Conservation (phyloP, 1,140 invertebrate genomes). For the Radopholus similis region DNA sequence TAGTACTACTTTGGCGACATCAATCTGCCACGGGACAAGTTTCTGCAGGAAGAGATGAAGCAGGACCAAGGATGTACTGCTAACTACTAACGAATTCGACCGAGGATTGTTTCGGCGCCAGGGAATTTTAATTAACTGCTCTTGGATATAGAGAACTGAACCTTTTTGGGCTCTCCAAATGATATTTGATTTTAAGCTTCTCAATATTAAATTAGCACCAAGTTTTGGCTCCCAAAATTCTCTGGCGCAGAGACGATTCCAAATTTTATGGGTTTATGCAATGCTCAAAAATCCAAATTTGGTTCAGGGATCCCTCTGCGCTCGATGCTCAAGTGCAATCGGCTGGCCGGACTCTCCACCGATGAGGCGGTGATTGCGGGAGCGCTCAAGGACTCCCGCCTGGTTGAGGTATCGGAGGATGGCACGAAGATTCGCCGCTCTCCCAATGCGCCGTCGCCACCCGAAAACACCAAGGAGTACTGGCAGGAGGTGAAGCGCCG, state of each 20-base stretch:
- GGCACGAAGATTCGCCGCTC: constrained; percentile 75
- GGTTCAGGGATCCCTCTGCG: constrained; percentile 72
- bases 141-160: too few relatives aligned
- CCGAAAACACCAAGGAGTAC: constrained; percentile 77
- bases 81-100: too few relatives aligned
- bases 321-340: constrained; percentile 80
- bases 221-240: too few relatives aligned
- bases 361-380: constrained; percentile 71
- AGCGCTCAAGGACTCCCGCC: constrained; percentile 72
- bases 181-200: too few relatives aligned
- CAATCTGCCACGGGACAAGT: constrained; percentile 83
- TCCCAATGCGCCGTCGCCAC: constrained; percentile 73
- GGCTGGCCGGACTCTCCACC: constrained; percentile 72
- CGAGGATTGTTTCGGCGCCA: too few relatives aligned
- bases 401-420: constrained; percentile 78
- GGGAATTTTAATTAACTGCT: too few relatives aligned
- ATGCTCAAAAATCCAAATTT: neutral
- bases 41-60: constrained; percentile 76
- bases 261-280: constrained; percentile 47
- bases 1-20: constrained; percentile 79
- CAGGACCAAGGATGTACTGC: constrained; percentile 83
- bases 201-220: too few relatives aligned
- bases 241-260: too few relatives aligned
- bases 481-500: constrained; percentile 72
- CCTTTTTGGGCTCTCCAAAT: too few relatives aligned